Evolutionary conservation across 2,888 invertebrate species (phyloP).

Genomic region (Liopterus haemorrhoidalis): DNA sequence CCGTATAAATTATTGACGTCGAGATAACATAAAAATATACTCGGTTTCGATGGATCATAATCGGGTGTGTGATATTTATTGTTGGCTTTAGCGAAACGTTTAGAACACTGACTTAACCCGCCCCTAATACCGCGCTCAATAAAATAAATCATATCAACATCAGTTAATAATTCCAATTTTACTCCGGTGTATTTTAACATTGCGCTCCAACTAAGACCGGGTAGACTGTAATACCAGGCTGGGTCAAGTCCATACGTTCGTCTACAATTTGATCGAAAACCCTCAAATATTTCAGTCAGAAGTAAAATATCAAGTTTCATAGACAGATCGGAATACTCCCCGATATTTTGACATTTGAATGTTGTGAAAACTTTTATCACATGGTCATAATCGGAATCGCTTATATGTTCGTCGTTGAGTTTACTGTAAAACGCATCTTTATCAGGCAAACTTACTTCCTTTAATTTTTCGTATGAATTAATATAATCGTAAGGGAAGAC

Average conservation of each 20-base stretch:
- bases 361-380: too few relatives aligned
- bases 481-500: too few relatives aligned
- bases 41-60: constrained; percentile 31
- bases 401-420: too few relatives aligned
- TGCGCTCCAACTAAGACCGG: constrained; percentile 38
- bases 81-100: constrained; percentile 36
- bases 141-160: constrained; percentile 38
- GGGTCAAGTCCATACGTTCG: constrained; percentile 35
- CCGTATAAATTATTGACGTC: constrained; percentile 30
- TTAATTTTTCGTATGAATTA: too few relatives aligned
- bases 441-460: too few relatives aligned
- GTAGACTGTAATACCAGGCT: constrained; percentile 37
- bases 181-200: constrained; percentile 38
- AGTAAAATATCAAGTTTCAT: constrained; percentile 35
- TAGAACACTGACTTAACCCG: constrained; percentile 36
- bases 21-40: constrained; percentile 33
- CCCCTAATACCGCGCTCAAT: constrained; percentile 36
- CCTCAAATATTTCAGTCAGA: constrained; percentile 36
- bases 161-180: constrained; percentile 37
- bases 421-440: too few relatives aligned
- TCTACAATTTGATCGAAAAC: constrained; percentile 35
- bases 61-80: constrained; percentile 37
- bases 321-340: constrained; percentile 34
- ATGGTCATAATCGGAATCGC: too few relatives aligned
- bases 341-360: too few relatives aligned